Conservation (phyloP, 2,888 invertebrate genomes). For the Drosophila atripex region DNA sequence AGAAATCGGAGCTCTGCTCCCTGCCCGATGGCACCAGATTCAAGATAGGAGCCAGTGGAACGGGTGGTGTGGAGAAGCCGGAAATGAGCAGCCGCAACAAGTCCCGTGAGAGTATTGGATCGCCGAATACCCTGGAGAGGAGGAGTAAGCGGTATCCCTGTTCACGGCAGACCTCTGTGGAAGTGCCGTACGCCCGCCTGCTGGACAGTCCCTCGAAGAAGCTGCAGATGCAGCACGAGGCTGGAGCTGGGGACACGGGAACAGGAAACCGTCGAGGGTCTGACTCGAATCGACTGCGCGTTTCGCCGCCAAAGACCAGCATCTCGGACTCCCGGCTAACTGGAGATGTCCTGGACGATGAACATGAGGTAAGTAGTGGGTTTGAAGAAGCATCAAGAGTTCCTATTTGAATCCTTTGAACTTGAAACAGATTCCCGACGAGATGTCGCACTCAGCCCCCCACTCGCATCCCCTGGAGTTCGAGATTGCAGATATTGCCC, state of each 20-base stretch:
- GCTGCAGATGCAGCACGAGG: slow-evolving; percentile 80
- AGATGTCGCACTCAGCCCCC: slow-evolving; percentile 84
- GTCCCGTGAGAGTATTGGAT: slow-evolving; percentile 83
- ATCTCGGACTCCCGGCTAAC: slow-evolving; percentile 94
- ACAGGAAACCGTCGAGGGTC: slow-evolving; percentile 85
- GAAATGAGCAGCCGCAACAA: slow-evolving; percentile 76
- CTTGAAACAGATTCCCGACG: slow-evolving; percentile 81
- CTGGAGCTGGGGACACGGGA: slow-evolving; percentile 83
- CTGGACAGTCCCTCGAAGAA: slow-evolving; percentile 87
- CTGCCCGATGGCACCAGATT: slow-evolving; percentile 78
- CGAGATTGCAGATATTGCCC: slow-evolving; percentile 82
- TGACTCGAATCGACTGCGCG: slow-evolving; percentile 83
- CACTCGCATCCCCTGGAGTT: slow-evolving; percentile 83
- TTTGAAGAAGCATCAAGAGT: neutral
- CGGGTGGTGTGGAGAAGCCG: slow-evolving; percentile 61
- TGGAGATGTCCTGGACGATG: slow-evolving; percentile 86
- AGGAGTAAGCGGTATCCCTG: slow-evolving; percentile 87
- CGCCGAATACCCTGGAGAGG: slow-evolving; percentile 82
- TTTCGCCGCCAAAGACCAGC: slow-evolving; percentile 91
- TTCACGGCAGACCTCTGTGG: slow-evolving; percentile 82
- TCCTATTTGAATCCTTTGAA: neutral
- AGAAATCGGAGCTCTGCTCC: slow-evolving; percentile 76
- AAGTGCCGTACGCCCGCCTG: slow-evolving; percentile 91
- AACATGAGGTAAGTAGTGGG: slow-evolving; percentile 82
- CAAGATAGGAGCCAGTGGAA: slow-evolving; percentile 71